Percentiles rank a stretch among this genome's conserved stretches.
phyloP scores from a whole-genome alignment of 2,797 vertebrate genomes.

The Myotis planiceps region DNA sequence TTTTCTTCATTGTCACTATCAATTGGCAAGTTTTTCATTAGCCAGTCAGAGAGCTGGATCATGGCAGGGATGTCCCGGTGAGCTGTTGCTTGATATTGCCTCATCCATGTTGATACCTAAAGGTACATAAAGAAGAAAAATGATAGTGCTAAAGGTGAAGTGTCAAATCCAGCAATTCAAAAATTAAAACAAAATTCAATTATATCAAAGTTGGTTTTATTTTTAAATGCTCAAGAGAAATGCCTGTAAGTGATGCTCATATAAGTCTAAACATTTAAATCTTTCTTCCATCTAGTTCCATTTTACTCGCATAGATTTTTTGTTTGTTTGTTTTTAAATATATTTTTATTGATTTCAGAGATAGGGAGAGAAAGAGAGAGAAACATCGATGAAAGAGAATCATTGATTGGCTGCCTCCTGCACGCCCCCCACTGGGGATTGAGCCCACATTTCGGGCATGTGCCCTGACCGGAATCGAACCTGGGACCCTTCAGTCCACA shows the following conservation, averaged over 20 bases:
- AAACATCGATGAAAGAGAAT: too few species aligned
- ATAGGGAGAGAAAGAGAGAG: too few species aligned
- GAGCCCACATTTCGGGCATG: too few species aligned
- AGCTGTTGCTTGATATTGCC: slow-evolving; percentile 92
- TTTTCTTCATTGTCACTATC: slow-evolving; percentile 88
- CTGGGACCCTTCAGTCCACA: too few species aligned
- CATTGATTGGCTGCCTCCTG: too few species aligned
- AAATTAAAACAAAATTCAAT: background rate
- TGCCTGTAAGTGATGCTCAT: background rate
- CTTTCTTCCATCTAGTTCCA: background rate
- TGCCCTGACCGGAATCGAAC: too few species aligned
- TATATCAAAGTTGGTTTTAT: background rate
- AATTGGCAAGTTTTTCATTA: slow-evolving; percentile 91
- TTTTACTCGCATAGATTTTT: slow-evolving; percentile 43
- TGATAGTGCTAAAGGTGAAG: background rate
- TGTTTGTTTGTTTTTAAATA: too few species aligned
- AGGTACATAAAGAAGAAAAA: slow-evolving; percentile 20
- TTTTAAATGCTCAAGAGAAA: background rate
- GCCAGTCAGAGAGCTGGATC: slow-evolving; percentile 92
- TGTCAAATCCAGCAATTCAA: background rate
- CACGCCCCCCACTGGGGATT: too few species aligned
- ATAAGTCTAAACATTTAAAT: background rate
- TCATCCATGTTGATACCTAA: slow-evolving; percentile 96
- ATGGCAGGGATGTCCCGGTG: slow-evolving; percentile 92
- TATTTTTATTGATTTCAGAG: too few species aligned